Conservation (phyloP, 2,113 vertebrate genomes). For the Ciconia maguari region DNA sequence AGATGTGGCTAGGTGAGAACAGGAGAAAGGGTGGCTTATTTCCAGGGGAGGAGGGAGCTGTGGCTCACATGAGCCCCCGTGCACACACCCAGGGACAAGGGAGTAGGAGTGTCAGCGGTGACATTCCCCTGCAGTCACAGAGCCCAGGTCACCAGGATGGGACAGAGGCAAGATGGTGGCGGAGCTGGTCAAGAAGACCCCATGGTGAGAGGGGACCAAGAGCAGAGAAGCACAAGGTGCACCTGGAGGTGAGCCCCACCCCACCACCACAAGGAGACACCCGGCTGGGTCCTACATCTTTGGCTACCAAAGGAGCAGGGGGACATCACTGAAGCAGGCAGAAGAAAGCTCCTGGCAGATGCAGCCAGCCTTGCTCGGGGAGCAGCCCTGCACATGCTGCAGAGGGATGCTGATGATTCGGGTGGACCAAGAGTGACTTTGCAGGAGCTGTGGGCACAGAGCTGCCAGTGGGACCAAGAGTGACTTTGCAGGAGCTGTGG, state of each 20-base stretch:
- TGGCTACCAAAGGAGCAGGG: neutral
- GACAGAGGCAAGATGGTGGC: neutral
- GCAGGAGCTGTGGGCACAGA: neutral
- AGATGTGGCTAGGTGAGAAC: neutral
- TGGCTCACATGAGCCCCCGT: accelerated
- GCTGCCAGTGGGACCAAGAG: neutral
- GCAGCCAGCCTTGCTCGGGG: neutral
- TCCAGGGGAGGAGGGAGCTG: neutral
- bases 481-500: neutral
- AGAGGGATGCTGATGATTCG: neutral
- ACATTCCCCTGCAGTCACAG: neutral
- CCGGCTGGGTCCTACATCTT: neutral
- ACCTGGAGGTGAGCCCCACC: neutral
- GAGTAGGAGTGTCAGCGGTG: neutral
- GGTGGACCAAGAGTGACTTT: neutral
- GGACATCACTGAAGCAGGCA: neutral
- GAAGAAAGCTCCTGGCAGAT: neutral
- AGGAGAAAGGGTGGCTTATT: neutral
- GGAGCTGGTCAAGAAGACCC: neutral
- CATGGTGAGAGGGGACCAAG: neutral
- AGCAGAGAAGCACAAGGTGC: neutral
- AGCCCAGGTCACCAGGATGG: neutral
- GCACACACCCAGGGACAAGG: neutral
- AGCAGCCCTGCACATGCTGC: neutral
- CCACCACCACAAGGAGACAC: neutral